Evolutionary conservation across 2,888 invertebrate genomes (phyloP).

Genomic region (Gari tellinella): DNA sequence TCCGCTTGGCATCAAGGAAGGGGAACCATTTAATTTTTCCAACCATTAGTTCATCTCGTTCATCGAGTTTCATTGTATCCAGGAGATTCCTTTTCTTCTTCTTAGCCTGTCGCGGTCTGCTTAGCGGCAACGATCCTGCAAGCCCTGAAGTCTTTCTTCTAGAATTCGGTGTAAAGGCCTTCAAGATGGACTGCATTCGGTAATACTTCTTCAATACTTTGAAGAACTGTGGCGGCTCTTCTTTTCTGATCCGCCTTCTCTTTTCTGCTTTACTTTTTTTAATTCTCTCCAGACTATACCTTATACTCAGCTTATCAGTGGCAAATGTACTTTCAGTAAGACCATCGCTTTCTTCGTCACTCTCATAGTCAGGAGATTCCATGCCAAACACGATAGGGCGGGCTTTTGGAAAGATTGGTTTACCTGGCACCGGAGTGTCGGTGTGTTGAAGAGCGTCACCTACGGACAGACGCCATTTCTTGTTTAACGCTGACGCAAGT

Average conservation of each 20-base stretch:
- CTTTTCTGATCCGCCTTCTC: neutral
- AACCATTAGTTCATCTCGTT: constrained; percentile 5
- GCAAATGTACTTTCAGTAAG: constrained; percentile 39
- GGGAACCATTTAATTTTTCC: constrained; percentile 46
- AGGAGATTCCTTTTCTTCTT: neutral
- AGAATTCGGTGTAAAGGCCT: constrained; percentile 13
- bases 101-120: neutral
- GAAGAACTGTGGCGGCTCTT: constrained; percentile 3
- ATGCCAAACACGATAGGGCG: constrained; percentile 15
- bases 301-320: constrained; percentile 47
- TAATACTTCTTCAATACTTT: constrained; percentile 43
- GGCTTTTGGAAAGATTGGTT: constrained; percentile 27
- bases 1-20: constrained; percentile 31
- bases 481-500: too few relatives aligned
- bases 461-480: too few relatives aligned
- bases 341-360: constrained; percentile 33
- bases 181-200: constrained; percentile 45
- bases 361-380: constrained; percentile 36
- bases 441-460: too few relatives aligned
- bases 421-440: neutral
- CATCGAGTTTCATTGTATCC: constrained; percentile 3
- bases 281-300: constrained; percentile 59
- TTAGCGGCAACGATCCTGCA: neutral
- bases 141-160: neutral
- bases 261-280: constrained; percentile 11